A percentile compares a stretch with the other conserved stretches of the same genome.
Evolutionary conservation across 2,797 vertebrate genomes (phyloP).

Genomic region (Acanthiza pusilla): DNA sequence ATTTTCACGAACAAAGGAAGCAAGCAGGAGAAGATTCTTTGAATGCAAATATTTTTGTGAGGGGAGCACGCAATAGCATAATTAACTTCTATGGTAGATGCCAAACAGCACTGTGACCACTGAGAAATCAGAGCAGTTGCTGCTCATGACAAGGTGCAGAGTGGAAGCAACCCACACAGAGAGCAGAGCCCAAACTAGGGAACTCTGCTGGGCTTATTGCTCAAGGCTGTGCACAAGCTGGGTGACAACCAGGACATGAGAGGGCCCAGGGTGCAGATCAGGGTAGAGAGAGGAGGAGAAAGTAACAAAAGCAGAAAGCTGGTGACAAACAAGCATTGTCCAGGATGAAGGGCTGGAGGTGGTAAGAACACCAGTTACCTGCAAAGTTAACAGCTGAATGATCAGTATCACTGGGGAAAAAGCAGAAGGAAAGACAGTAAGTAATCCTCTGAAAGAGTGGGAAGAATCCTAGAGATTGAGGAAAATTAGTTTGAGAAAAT

Average conservation of each 20-base stretch:
- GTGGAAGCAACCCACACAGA: neutral
- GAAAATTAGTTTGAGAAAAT: neutral
- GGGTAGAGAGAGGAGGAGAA: neutral
- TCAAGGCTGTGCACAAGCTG: neutral
- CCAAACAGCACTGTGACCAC: neutral
- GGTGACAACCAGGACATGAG: neutral
- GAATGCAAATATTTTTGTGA: neutral
- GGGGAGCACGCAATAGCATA: neutral
- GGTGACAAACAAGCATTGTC: neutral
- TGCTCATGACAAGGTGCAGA: neutral
- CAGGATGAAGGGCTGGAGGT: neutral
- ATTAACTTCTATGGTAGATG: neutral
- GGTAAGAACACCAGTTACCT: neutral
- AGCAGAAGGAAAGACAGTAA: neutral
- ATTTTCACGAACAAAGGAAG: neutral
- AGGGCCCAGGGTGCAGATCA: fast-evolving
- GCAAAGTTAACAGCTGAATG: neutral
- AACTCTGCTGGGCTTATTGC: neutral
- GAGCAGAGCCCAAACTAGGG: neutral
- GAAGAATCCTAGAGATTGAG: neutral
- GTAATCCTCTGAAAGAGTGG: neutral
- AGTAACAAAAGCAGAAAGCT: neutral
- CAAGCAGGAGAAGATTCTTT: neutral
- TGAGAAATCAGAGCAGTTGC: neutral
- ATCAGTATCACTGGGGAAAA: neutral